A percentile compares a stretch with the other conserved stretches of the same genome.
phyloP scores from a whole-genome alignment of 2,797 vertebrate species.

The Enteromius argenteus region DNA sequence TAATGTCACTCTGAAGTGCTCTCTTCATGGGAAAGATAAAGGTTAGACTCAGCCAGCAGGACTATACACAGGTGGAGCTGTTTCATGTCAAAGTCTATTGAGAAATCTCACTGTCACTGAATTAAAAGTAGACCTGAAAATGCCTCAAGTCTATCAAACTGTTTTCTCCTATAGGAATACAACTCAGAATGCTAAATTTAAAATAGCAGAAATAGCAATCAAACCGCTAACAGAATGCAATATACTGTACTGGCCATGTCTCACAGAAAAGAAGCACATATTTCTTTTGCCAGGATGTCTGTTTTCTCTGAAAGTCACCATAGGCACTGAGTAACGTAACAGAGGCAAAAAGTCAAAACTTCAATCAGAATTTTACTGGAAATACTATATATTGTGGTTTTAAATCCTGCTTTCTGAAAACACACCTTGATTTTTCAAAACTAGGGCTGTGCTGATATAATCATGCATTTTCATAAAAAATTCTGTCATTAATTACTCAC shows the following conservation, averaged over 20 bases:
- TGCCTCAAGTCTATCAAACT: not conserved
- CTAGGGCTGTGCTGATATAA: not conserved
- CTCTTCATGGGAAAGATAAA: slow-evolving; percentile 21
- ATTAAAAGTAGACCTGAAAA: slow-evolving; percentile 34
- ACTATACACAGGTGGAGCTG: slow-evolving; percentile 10
- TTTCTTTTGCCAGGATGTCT: not conserved
- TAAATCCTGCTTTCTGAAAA: not conserved
- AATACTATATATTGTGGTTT: not conserved
- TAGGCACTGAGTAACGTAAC: not conserved
- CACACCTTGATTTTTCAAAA: not conserved
- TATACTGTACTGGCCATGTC: slow-evolving; percentile 14
- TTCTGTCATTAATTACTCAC: no score
- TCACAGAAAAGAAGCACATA: slow-evolving; percentile 3
- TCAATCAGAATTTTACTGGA: not conserved
- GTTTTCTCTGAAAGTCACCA: slow-evolving; percentile 3
- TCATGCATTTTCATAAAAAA: not conserved
- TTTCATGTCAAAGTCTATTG: slow-evolving; percentile 19
- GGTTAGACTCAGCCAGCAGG: not conserved
- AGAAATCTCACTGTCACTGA: slow-evolving; percentile 24
- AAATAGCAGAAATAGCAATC: not conserved
- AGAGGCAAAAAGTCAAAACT: not conserved
- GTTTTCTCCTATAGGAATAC: not conserved
- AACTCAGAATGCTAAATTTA: not conserved
- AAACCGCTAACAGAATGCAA: not conserved
- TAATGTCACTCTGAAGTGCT: slow-evolving; percentile 18